Evolutionary conservation across 2,888 invertebrate species (phyloP).

Genomic region (Idaea biselata): DNA sequence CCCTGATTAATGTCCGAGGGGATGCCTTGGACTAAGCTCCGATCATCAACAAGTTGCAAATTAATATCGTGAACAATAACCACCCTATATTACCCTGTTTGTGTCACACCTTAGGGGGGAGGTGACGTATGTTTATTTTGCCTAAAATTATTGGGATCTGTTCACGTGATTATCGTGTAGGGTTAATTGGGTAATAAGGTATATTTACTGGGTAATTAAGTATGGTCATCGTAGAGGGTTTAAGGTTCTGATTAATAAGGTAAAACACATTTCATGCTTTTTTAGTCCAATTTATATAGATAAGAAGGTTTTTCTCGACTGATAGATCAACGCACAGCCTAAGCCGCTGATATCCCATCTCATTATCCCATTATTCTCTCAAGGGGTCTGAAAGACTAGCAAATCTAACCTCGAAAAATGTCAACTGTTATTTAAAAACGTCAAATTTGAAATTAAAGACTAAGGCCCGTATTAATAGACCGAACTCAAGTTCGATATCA

Average conservation of each 20-base stretch:
- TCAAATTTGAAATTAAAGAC: too few relatives aligned
- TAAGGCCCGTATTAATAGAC: too few relatives aligned
- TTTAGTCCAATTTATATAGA: too few relatives aligned
- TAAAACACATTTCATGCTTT: too few relatives aligned
- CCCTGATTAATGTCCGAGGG: conserved; percentile 72
- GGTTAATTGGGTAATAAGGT: conserved; percentile 18
- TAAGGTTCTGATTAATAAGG: background rate
- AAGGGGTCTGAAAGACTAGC: too few relatives aligned
- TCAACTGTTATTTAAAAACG: too few relatives aligned
- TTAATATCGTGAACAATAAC: conserved; percentile 62
- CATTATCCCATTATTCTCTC: too few relatives aligned
- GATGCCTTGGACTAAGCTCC: conserved; percentile 59
- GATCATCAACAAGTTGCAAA: conserved; percentile 80
- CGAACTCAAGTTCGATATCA: too few relatives aligned
- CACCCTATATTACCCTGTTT: conserved; percentile 36
- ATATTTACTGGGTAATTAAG: background rate
- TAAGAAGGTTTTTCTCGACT: too few relatives aligned
- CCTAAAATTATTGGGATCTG: conserved; percentile 18
- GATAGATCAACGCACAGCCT: too few relatives aligned
- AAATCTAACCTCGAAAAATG: too few relatives aligned
- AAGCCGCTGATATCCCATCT: too few relatives aligned
- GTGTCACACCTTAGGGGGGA: conserved; percentile 38
- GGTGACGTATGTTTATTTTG: conserved; percentile 21
- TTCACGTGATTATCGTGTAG: conserved; percentile 24
- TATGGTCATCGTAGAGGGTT: background rate